phyloP scores from a whole-genome alignment of 2,113 vertebrate species.

The Donacobius atricapilla region DNA sequence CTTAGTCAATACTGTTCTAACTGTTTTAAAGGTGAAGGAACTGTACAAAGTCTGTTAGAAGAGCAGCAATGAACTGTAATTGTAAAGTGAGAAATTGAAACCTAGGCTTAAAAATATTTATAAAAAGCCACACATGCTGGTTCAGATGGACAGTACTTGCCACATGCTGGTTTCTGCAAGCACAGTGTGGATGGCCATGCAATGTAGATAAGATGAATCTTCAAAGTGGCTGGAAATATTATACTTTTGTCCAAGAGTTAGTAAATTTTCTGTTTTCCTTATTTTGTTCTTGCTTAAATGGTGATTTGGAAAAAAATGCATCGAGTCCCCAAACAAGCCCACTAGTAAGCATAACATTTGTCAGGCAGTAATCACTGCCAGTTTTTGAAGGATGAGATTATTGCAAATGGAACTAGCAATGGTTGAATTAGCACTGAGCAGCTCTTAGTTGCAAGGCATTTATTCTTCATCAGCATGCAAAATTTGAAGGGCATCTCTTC shows the following conservation, averaged over 20 bases:
- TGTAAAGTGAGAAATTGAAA: background rate
- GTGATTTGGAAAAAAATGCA: background rate
- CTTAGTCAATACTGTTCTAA: background rate
- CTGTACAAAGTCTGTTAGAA: background rate
- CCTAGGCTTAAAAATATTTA: background rate
- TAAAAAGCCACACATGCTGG: background rate
- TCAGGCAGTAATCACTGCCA: background rate
- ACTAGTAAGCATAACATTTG: background rate
- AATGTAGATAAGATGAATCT: background rate
- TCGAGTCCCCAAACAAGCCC: background rate
- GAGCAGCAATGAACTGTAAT: background rate
- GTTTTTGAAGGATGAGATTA: background rate
- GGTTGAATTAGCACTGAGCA: background rate
- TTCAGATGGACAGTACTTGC: background rate
- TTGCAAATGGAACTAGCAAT: background rate
- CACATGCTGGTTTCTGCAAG: background rate
- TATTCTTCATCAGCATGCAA: background rate
- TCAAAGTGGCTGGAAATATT: background rate
- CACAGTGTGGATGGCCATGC: background rate
- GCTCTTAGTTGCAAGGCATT: background rate
- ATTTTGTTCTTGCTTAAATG: background rate
- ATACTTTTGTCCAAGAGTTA: background rate
- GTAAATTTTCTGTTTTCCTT: background rate
- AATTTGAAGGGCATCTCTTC: background rate
- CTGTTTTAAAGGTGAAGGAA: background rate